Evolutionary conservation across 2,113 vertebrate genomes (phyloP).

Genomic region (Tamias sibiricus): DNA sequence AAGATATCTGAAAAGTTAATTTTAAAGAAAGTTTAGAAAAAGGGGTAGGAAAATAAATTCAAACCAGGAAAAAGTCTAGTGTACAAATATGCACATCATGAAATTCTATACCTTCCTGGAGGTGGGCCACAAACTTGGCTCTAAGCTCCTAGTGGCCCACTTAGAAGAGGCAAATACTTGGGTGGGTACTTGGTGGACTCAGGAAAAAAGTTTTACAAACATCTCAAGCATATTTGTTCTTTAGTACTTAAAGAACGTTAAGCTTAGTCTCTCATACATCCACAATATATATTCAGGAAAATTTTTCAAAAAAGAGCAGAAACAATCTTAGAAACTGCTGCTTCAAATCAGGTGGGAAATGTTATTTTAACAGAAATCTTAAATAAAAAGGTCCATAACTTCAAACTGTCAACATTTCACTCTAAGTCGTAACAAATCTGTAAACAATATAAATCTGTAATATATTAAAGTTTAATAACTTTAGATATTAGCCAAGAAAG

Average conservation of each 20-base stretch:
- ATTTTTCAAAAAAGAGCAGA: not conserved
- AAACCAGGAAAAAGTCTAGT: not conserved
- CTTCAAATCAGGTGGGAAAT: conserved; percentile 70
- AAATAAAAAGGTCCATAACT: conserved; percentile 64
- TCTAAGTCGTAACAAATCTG: conserved; percentile 64
- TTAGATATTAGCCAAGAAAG: conserved; percentile 77
- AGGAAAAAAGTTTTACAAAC: not conserved
- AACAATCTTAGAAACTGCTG: conserved; percentile 29
- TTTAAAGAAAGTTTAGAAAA: not conserved
- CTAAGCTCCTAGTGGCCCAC: not conserved
- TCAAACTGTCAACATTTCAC: conserved; percentile 62
- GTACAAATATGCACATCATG: not conserved
- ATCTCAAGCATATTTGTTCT: not conserved
- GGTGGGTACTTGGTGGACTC: not conserved
- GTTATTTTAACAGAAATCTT: conserved; percentile 59
- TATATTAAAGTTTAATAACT: conserved; percentile 57
- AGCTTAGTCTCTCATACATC: not conserved
- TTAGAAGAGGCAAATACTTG: not conserved
- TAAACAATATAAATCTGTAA: conserved; percentile 67
- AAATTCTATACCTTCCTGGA: not conserved
- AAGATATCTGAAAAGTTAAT: not conserved
- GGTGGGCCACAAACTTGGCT: not conserved
- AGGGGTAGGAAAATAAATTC: not conserved
- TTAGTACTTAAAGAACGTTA: not conserved
- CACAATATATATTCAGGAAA: not conserved